Conservation (phyloP, 2,797 vertebrate genomes). For the Amniataba percoides region DNA sequence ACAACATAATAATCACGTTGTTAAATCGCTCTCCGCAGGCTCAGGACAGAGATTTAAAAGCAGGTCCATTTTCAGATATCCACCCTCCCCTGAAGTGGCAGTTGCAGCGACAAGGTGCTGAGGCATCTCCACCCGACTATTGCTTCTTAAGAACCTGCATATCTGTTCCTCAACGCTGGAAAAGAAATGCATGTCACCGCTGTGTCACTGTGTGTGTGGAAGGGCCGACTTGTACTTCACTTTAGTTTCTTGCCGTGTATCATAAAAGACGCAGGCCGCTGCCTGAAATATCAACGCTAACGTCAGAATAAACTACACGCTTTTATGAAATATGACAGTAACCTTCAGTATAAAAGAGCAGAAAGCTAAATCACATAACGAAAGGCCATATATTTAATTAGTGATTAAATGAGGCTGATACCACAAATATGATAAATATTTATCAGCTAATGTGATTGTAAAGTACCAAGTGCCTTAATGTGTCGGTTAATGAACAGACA, state of each 20-base stretch:
- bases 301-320: neutral
- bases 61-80: constrained; percentile 26
- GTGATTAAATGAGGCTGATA: neutral
- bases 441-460: too few relatives aligned
- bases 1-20: constrained; percentile 44
- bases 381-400: neutral
- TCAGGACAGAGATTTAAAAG: constrained; percentile 35
- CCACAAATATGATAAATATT: neutral
- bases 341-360: neutral
- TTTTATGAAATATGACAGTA: neutral
- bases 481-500: neutral
- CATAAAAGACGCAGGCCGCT: neutral
- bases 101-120: constrained; percentile 5
- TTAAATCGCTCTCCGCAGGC: constrained; percentile 26
- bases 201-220: neutral
- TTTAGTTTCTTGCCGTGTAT: neutral
- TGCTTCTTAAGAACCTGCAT: neutral
- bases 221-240: neutral
- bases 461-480: too few relatives aligned
- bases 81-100: constrained; percentile 9
- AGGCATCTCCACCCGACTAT: constrained; percentile 1
- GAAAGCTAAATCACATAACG: neutral
- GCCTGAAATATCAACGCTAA: neutral
- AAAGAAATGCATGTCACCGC: neutral
- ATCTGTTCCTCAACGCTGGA: neutral